These are phyloP conservation scores for Stichopus chloronotus DNA, from an alignment of 35 echinoderm and acorn worm species.

Conservation along the genomic window DNA sequence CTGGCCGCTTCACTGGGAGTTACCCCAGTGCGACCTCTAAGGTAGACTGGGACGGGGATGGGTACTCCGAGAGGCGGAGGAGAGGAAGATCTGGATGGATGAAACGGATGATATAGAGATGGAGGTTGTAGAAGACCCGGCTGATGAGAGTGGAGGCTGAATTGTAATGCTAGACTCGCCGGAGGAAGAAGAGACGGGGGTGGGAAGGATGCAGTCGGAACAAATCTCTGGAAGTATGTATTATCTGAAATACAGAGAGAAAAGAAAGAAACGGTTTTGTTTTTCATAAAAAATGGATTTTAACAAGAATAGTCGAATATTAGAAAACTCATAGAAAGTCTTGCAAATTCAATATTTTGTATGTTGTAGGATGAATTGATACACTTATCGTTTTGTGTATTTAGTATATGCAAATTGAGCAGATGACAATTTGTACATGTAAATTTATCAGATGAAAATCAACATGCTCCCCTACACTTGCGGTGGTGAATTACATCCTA, in stretches of 20 bases:
- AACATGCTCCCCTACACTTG: too few species aligned
- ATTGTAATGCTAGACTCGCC: conserved; percentile 14
- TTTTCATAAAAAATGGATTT: neutral
- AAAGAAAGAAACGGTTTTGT: neutral
- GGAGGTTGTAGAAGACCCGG: neutral
- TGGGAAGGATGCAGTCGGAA: neutral
- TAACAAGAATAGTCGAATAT: too few species aligned
- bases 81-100: neutral
- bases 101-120: conserved; percentile 43
- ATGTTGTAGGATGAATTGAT: too few species aligned
- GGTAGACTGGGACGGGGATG: conserved; percentile 95
- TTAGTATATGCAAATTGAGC: too few species aligned
- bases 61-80: conserved; percentile 74
- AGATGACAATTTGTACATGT: too few species aligned
- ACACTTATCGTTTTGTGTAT: too few species aligned
- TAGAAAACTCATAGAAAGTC: too few species aligned
- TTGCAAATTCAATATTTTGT: too few species aligned
- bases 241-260: conserved; percentile 29
- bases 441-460: too few species aligned
- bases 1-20: conserved; percentile 69
- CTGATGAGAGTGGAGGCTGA: conserved; percentile 27
- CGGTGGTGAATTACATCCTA: too few species aligned
- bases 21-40: conserved; percentile 69
- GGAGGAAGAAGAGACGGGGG: conserved; percentile 28
- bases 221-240: conserved; percentile 31